Evolutionary conservation across 1,140 invertebrate genomes (phyloP), one percentile per base, ranked within the genome.

Genomic region (Scaptomyza graminum): DNA sequence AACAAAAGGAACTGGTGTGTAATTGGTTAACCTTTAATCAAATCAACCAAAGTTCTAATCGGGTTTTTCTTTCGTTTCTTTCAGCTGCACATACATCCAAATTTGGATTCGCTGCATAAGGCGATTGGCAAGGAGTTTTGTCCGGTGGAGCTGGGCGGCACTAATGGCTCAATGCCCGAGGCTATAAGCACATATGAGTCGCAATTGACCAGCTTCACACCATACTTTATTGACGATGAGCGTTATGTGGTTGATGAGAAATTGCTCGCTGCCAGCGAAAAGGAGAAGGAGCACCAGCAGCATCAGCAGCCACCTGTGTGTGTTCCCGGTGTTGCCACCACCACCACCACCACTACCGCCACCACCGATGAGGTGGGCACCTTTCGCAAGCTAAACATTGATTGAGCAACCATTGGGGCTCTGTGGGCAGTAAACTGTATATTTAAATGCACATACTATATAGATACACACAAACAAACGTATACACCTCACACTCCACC

Each of bases 71-170:
- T 8, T n/a, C n/a, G n/a, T 41, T 16, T 43, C 3, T 5, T 72
- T 6, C 44, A 91, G 90, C 66, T 91, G 51, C 80, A 90, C 57
- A 90, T 91, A 41, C 90, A 91, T 37, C 65, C 90, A 2, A 83
- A 76, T 41, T 4, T 91, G 18, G 92, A 93, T 43, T 92, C 92
- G 31, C 75, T 94, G 16, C 76, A 83, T 13, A 91, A 93, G 65
- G 91, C 88, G 37, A 89, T 94, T 31, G 93, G 93, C 11, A 75
- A 90, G 52, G 92, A 93, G 16, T 91, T 93, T 16, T 64, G 94
- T 13, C 94, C 94, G 1, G 91, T 90, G 16, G 94, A 95, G 65
- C 93, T 93, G 69, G 94, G 94, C 6, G 93, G 93, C 16, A 82
- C 92, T n/a, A 93, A 92, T 66, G 93, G 93, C 12, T 63, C 92